Base-by-base conservation (phyloP, 2,797 vertebrate species). In the Scleropages formosus region DNA sequence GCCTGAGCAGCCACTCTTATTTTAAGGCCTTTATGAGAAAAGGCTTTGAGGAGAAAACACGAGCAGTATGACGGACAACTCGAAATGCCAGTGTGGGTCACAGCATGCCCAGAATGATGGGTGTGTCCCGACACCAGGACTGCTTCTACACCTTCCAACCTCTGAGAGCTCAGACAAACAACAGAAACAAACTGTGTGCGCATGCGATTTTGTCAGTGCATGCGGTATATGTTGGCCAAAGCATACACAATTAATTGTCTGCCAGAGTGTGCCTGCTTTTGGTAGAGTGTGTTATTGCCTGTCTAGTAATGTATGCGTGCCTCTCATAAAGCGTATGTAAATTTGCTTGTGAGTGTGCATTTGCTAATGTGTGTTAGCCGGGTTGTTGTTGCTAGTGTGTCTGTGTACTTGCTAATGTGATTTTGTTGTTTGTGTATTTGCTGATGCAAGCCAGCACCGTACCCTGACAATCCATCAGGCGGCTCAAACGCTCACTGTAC, bases 21-120 rank as follows among this genome's bases (percentile, higher is more conserved):
- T 87, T 86, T 84, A 69, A 69, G 78, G 79, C 66, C 31, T 39
- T 39, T 39, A 39, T 39, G 31, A 39, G 31, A 39, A 77, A 86
- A 85, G 77, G 76, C 87, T 87, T 87, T 90, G 73, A 85, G 77
- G 53, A 72, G 70, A 75, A 82, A 79, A 84, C 85, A 87, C 90
- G 85, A 82, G 88, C 9, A 87, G 83, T 49, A 58, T 75, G 80
- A 76, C 72, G 79, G 83, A 69, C 20, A 11, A 47, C 72, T 72
- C 67, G 74, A 78, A 61, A 81, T 82, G 84, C 85, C 85, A 85
- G 80, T 87, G 79, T 83, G 78, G 83, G 76, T 82, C 80, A 74
- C 27, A 63, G n/a, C n/a, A n/a, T 39, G 31, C 31, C 39, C 31
- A 39, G 31, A 39, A 39, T 2, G 39, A 39, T 6, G 31, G 31